Evolutionary conservation across 1,140 invertebrate species (phyloP).

Genomic region (Armadillidium nasatum): DNA sequence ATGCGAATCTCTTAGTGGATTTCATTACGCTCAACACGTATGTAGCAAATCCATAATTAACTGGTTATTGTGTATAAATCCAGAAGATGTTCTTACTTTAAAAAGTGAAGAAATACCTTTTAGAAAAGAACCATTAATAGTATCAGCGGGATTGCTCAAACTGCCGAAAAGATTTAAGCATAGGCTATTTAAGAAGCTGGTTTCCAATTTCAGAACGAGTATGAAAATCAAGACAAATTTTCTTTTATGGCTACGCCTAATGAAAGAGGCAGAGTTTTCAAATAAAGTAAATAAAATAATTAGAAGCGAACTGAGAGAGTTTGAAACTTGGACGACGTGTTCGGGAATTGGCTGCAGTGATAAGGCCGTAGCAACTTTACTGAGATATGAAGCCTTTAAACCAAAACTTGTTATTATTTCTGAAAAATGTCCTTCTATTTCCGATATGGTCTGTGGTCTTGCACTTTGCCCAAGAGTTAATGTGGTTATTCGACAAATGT

Average conservation of each 20-base stretch:
- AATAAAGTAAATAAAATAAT: neutral
- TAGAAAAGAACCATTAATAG: neutral
- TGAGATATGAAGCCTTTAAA: conserved; percentile 26
- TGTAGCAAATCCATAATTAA: neutral
- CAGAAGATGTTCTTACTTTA: neutral
- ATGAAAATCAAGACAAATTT: neutral
- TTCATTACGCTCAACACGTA: neutral
- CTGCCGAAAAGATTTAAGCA: neutral
- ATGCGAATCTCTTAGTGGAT: neutral
- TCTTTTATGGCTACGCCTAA: neutral
- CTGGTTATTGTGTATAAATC: neutral
- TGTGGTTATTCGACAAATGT: conserved; percentile 17
- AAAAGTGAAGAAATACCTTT: neutral
- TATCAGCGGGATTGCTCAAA: neutral
- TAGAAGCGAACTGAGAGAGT: neutral
- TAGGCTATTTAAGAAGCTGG: neutral
- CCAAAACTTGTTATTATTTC: conserved; percentile 21
- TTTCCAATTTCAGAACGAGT: neutral
- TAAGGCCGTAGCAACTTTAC: conserved; percentile 13
- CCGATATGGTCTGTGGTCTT: conserved; percentile 23
- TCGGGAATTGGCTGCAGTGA: neutral
- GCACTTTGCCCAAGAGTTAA: conserved; percentile 20
- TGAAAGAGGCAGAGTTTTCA: neutral
- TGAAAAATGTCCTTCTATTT: conserved; percentile 16
- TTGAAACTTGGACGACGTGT: neutral